Evolutionary conservation across 2,113 vertebrate genomes (phyloP), one percentile per base, ranked within the genome.

Genomic region (Apteryx mantelli): DNA sequence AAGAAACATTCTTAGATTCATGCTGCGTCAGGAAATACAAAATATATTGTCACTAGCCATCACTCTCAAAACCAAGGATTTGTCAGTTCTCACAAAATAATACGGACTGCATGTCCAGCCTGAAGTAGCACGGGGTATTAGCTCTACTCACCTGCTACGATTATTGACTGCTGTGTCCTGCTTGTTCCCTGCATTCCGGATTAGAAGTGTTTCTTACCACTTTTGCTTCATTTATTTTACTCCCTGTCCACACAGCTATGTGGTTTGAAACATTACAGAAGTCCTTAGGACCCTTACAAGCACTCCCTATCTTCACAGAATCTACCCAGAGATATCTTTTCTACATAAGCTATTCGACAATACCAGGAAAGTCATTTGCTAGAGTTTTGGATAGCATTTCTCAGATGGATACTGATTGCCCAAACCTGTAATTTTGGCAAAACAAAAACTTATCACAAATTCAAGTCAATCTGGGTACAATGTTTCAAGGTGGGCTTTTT

Each of bases 1-100:
- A 85, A 96, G 86, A 97, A 97, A 92, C 81, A 77, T 96, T 96
- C 92, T 86, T 93, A 91, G n/a, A 91, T 81, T 96, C 96, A 95
- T 82, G 94, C 65, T 94, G 95, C 3, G 4, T 80, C 71, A 96
- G 74, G 89, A 95, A 89, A 92, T 19, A 46, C 74, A 87, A 82
- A 95, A 79, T 91, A 95, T 30, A 88, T 77, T 96, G 85, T 71
- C 84, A 75, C 53, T 91, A 42, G 42, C 84, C 32, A 36, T 80
- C 7, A 13, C 28, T 91, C 65, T 60, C 79, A 93, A 97, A 88
- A 77, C 81, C 85, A 90, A 42, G 73, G 61, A 71, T 81, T 82
- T 82, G 68, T 60, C 60, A 75, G 13, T 8, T 78, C 69, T 80
- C 24, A 66, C 9, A 77, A 60, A 73, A 53, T 30, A 0, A 55